These are phyloP conservation scores for Lochmaea crataegi DNA, from an alignment of 2,888 invertebrate species.

Conservation along the genomic window DNA sequence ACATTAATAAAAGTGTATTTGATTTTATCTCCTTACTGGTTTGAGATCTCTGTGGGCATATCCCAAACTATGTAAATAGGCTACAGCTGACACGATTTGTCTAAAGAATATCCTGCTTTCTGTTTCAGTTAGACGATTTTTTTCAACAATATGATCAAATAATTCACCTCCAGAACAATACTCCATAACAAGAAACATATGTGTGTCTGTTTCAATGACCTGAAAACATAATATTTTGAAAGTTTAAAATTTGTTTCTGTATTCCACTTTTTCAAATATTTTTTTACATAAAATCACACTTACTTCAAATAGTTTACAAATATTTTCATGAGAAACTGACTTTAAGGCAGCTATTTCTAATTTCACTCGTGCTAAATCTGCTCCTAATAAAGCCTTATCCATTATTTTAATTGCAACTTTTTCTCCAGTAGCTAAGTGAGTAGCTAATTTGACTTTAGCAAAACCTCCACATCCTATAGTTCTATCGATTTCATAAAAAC, in stretches of 20 bases:
- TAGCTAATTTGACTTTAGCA: slow-evolving; percentile 84
- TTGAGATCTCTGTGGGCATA: slow-evolving; percentile 86
- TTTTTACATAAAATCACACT: slow-evolving; percentile 3
- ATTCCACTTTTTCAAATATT: background rate
- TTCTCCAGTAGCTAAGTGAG: slow-evolving; percentile 81
- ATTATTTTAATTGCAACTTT: slow-evolving; percentile 87
- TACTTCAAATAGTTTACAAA: slow-evolving; percentile 80
- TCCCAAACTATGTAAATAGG: slow-evolving; percentile 79
- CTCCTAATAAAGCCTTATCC: slow-evolving; percentile 78
- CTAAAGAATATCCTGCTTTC: slow-evolving; percentile 82
- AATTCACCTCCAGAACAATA: slow-evolving; percentile 86
- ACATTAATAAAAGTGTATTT: too few species aligned
- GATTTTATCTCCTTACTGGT: slow-evolving; percentile 70
- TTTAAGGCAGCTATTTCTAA: slow-evolving; percentile 81
- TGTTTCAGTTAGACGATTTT: slow-evolving; percentile 75
- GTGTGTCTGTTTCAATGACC: slow-evolving; percentile 79
- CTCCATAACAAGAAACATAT: slow-evolving; percentile 83
- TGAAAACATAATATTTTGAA: slow-evolving; percentile 42
- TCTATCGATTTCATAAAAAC: slow-evolving; percentile 75
- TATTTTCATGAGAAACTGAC: slow-evolving; percentile 76
- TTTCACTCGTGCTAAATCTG: slow-evolving; percentile 78
- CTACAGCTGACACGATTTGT: slow-evolving; percentile 82
- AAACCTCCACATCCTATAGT: slow-evolving; percentile 83
- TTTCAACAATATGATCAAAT: slow-evolving; percentile 86
- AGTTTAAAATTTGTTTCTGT: background rate